Conservation (phyloP, 2,113 vertebrate species). For the Hydrolagus affinis region DNA sequence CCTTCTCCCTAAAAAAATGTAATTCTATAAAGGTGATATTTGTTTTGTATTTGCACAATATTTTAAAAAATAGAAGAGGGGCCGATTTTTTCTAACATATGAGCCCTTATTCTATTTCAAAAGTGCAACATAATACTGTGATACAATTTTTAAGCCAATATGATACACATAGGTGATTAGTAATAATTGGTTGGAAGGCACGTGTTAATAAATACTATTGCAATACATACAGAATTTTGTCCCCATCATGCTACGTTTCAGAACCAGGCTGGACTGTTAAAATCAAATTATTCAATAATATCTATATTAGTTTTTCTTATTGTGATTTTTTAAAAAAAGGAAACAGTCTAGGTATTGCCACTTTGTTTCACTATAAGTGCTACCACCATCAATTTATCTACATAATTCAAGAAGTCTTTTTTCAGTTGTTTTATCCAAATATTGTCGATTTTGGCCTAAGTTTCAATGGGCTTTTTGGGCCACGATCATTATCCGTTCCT, state of each 20-base stretch:
- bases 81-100: background rate
- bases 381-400: background rate
- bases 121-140: background rate
- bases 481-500: constrained; percentile 59
- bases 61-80: background rate
- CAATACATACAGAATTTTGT: background rate
- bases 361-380: background rate
- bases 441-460: constrained; percentile 83
- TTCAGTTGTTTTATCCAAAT: constrained; percentile 64
- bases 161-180: background rate
- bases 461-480: constrained; percentile 63
- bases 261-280: background rate
- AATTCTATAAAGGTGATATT: background rate
- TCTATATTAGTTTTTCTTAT: background rate
- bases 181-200: constrained; percentile 4
- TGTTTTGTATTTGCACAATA: background rate
- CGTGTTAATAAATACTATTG: background rate
- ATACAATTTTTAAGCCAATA: background rate
- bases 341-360: background rate
- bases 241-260: too few species aligned
- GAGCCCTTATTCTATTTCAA: background rate
- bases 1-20: background rate
- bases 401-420: background rate
- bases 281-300: background rate
- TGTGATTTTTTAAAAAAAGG: background rate